Conservation (phyloP, 2,113 vertebrate genomes). For the Cavia porcellus region DNA sequence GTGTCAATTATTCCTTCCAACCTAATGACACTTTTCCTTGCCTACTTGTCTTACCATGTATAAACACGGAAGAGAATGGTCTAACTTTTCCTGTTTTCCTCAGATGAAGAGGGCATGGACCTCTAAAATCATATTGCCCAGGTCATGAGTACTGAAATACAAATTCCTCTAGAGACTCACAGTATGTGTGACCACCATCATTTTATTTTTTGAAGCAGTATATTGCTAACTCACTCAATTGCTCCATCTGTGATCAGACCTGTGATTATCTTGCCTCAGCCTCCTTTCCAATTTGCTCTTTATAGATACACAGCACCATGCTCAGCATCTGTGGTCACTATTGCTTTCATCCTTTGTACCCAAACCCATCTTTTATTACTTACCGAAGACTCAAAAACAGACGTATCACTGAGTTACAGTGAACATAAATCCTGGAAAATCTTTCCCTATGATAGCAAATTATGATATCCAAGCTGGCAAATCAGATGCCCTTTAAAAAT, state of each 20-base stretch:
- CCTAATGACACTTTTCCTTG: not conserved
- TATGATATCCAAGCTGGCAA: not conserved
- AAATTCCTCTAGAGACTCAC: not conserved
- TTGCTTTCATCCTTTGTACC: not conserved
- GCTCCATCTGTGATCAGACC: not conserved
- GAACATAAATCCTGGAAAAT: not conserved
- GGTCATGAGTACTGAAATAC: not conserved
- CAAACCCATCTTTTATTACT: not conserved
- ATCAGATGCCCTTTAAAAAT: not conserved
- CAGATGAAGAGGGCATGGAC: not conserved
- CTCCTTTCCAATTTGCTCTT: not conserved
- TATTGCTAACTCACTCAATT: not conserved
- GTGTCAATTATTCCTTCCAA: not conserved
- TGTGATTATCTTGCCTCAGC: not conserved
- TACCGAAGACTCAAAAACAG: not conserved
- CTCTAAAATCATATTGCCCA: not conserved
- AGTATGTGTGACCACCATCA: not conserved
- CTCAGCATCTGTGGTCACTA: not conserved
- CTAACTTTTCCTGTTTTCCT: not conserved
- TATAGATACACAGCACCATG: not conserved
- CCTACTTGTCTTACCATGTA: not conserved
- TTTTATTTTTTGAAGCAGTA: not conserved
- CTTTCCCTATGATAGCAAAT: not conserved
- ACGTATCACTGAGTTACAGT: not conserved
- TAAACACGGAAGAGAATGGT: not conserved